Base-by-base conservation (phyloP, 2,113 vertebrate species). In the Conger conger region DNA sequence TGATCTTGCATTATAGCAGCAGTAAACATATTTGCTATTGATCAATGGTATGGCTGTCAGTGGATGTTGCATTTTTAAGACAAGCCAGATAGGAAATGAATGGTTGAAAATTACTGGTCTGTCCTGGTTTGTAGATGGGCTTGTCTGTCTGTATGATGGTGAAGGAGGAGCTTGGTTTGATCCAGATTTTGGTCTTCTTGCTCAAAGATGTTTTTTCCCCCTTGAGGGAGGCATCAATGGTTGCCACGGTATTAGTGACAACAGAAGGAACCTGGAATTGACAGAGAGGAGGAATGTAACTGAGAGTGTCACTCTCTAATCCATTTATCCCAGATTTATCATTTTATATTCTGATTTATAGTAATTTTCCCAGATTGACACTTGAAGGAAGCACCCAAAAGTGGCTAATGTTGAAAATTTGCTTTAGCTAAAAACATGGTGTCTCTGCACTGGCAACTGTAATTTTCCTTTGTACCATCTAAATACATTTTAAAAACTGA, bases 61-160 rank as follows among this genome's bases (percentile, higher is more conserved):
- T 9, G 37, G 38, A n/a, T 17, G 76, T n/a, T 40, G 18, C 60
- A 76, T 45, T 68, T 23, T 17, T 16, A 76, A 45, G 42, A 76
- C 13, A 63, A 45, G 17, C 45, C 18, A 27, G 20, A 54, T 27
- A 50, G 36, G 5, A 76, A 23, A 15, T 18, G 13, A 37, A n/a
- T 80, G 9, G 27, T 20, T 27, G 78, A 79, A 27, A 30, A 27
- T 60, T 33, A 87, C 86, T 45, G 3, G 0, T 84, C 57, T 87
- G 86, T 38, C 86, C 86, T 40, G 86, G 86, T 20, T 54, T 84
- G 79, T 87, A 87, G 63, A 87, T 80, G 79, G 86, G 83, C 53
- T 87, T 87, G 45, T 87, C 86, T 37, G 82, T 76, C 35, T 87
- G 86, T 60, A 87, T 87, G 60, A 87, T 84, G 57, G 60, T 81